Evolutionary conservation across 1,140 invertebrate species (phyloP).

Genomic region (Centruroides sculpturatus): DNA sequence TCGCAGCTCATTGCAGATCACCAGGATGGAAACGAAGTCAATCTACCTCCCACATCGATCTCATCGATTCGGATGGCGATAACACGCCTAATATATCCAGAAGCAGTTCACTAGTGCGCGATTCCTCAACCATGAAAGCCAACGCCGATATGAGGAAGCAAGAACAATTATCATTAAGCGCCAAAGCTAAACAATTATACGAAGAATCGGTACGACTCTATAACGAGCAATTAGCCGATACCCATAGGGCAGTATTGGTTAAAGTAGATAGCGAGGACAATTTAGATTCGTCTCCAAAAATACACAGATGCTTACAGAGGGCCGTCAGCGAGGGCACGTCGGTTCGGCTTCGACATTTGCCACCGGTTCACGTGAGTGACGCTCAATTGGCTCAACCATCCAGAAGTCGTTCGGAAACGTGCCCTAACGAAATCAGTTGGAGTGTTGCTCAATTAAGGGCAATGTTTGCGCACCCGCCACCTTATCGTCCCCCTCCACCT

Average conservation of each 20-base stretch:
- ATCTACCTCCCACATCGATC: slow-evolving; percentile 28
- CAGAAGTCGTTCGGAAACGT: slow-evolving; percentile 6
- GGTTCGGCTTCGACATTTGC: slow-evolving; percentile 3
- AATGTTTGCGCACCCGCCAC: slow-evolving; percentile 18
- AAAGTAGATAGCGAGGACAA: slow-evolving; percentile 8
- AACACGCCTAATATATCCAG: slow-evolving; percentile 37
- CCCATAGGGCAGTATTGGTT: slow-evolving; percentile 15
- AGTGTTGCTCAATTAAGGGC: slow-evolving; percentile 28
- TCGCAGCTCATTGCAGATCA: slow-evolving; percentile 17
- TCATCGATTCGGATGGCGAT: slow-evolving; percentile 31
- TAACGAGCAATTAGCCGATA: slow-evolving; percentile 18
- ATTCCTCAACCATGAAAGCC: not conserved
- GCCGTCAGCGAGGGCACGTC: not conserved
- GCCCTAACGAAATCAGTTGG: slow-evolving; percentile 27
- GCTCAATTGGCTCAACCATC: not conserved
- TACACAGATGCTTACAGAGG: slow-evolving; percentile 2
- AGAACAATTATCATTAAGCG: slow-evolving; percentile 26
- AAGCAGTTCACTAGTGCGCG: slow-evolving; percentile 27
- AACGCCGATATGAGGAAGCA: slow-evolving; percentile 22
- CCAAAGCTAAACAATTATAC: slow-evolving; percentile 28
- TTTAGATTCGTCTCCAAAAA: slow-evolving; percentile 6
- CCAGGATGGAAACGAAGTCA: slow-evolving; percentile 16
- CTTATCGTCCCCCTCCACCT: no score
- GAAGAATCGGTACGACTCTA: slow-evolving; percentile 31
- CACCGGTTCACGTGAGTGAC: slow-evolving; percentile 13